A percentile compares a stretch with the other conserved stretches of the same genome.
Evolutionary conservation across 2,113 vertebrate species (phyloP).

Genomic region (Diadophis punctatus): DNA sequence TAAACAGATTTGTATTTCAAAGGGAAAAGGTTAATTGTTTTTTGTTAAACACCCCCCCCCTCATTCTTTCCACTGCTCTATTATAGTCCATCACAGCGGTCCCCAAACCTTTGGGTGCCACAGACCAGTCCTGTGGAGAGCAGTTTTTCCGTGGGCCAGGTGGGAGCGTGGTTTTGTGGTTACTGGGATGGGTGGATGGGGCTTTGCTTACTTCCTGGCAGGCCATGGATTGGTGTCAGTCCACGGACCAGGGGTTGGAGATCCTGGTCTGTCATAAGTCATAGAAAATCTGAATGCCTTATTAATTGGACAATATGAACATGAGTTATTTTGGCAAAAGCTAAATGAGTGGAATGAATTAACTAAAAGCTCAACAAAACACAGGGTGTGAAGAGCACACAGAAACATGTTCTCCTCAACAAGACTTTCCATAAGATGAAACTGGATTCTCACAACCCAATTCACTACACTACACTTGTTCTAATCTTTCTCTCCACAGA

Average conservation of each 20-base stretch:
- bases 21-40: neutral
- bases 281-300: neutral
- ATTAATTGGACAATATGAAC: neutral
- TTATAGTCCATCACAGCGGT: neutral
- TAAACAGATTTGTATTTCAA: neutral
- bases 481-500: slow-evolving; percentile 48
- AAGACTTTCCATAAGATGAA: neutral
- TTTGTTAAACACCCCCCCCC: neutral
- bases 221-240: too few relatives aligned
- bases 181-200: too few relatives aligned
- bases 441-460: neutral
- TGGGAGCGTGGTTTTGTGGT: too few relatives aligned
- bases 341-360: neutral
- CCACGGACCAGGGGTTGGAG: neutral
- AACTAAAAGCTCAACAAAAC: neutral
- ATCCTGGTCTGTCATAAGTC: neutral
- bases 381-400: neutral
- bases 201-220: too few relatives aligned
- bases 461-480: neutral
- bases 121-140: too few relatives aligned
- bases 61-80: neutral
- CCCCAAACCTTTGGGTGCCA: too few relatives aligned
- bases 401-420: neutral
- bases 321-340: neutral
- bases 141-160: too few relatives aligned